Evolutionary conservation across 2,797 vertebrate species (phyloP).

Genomic region (Pelobates cultripes): DNA sequence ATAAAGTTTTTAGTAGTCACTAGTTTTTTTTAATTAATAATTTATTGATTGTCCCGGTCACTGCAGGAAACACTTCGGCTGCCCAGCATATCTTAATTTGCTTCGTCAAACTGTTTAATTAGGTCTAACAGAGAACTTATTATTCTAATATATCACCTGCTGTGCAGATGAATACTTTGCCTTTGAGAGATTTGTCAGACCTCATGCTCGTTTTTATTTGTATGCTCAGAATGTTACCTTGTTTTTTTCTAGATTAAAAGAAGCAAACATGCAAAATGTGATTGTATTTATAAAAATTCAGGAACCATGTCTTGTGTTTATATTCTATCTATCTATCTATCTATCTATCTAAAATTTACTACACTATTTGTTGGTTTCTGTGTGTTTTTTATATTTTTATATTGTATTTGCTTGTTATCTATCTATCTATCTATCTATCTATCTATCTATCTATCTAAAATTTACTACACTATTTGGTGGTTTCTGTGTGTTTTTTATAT

Average conservation of each 20-base stretch:
- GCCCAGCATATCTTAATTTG: constrained; percentile 18
- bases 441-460: no score
- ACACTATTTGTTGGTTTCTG: no score
- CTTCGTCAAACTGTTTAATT: constrained; percentile 40
- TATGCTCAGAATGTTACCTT: not conserved
- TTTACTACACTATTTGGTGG: no score
- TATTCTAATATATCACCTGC: constrained; percentile 25
- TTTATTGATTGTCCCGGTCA: constrained; percentile 33
- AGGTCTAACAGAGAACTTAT: constrained; percentile 37
- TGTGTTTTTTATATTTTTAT: no score
- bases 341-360: no score
- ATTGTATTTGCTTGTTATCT: no score
- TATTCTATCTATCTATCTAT: no score
- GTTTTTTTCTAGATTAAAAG: not conserved
- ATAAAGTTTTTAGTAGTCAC: not conserved
- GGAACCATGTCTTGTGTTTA: no score
- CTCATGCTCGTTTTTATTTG: not conserved
- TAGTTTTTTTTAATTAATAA: constrained; percentile 21
- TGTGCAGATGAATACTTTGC: constrained; percentile 18
- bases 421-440: no score
- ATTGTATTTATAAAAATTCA: no score
- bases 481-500: no score
- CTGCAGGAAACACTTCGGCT: constrained; percentile 5
- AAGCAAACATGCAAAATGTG: no score
- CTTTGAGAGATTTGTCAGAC: constrained; percentile 9